A percentile compares a stretch with the other conserved stretches of the same genome.
These are phyloP conservation scores for Eulacestoma nigropectus DNA, from an alignment of 2,113 vertebrate genomes.

Conservation along the genomic window DNA sequence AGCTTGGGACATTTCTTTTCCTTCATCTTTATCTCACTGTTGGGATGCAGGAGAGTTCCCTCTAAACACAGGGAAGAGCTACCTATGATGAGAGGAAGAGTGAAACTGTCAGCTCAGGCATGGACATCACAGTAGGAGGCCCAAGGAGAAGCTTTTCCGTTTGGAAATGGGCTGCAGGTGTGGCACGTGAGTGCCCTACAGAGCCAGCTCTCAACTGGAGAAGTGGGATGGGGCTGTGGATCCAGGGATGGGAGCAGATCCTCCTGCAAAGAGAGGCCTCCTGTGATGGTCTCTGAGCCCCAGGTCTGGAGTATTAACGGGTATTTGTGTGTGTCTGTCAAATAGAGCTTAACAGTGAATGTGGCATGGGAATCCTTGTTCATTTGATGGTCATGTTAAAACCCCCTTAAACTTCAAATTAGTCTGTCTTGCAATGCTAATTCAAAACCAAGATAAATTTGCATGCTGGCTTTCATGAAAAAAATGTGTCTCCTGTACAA, in stretches of 20 bases:
- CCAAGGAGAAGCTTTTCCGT: neutral
- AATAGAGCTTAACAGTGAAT: neutral
- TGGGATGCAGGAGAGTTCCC: neutral
- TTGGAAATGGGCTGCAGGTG: neutral
- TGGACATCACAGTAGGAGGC: neutral
- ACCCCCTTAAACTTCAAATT: accelerated
- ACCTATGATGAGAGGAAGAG: neutral
- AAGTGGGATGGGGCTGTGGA: neutral
- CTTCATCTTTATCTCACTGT: neutral
- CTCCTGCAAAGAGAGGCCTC: neutral
- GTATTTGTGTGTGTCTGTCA: neutral
- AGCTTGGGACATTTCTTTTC: neutral
- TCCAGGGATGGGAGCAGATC: neutral
- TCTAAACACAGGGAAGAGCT: neutral
- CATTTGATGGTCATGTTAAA: neutral
- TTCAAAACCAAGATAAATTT: neutral
- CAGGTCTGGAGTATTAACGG: neutral
- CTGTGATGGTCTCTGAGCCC: neutral
- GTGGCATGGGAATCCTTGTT: neutral
- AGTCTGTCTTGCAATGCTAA: neutral
- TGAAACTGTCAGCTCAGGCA: neutral
- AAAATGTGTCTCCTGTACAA: neutral
- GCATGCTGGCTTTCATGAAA: neutral
- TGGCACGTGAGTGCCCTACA: neutral
- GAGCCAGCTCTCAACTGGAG: neutral